These are phyloP conservation scores for Formicarius rufipectus DNA, from an alignment of 2,113 vertebrate species.

Conservation along the genomic window DNA sequence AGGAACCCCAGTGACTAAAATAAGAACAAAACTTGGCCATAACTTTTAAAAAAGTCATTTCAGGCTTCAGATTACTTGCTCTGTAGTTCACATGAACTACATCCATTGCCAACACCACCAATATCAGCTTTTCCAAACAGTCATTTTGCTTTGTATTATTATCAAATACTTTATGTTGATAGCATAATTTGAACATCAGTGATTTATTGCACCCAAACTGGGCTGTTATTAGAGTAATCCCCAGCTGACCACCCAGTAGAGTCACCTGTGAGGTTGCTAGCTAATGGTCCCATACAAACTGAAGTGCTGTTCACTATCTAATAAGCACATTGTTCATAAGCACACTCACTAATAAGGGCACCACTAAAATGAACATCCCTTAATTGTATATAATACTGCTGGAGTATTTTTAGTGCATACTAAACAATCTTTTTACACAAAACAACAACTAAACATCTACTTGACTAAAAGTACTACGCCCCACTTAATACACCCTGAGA, in stretches of 20 bases:
- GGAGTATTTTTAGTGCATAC: slow-evolving; percentile 34
- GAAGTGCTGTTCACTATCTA: not conserved
- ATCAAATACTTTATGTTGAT: slow-evolving; percentile 11
- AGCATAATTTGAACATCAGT: not conserved
- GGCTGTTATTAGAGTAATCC: not conserved
- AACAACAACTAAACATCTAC: not conserved
- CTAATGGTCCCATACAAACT: not conserved
- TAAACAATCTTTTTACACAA: slow-evolving; percentile 1
- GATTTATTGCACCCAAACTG: slow-evolving; percentile 1
- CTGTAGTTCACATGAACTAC: not conserved
- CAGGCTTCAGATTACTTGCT: not conserved
- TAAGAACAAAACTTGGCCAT: not conserved
- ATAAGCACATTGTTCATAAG: slow-evolving; percentile 39
- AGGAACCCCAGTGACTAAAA: slow-evolving; percentile 8
- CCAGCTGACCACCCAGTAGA: not conserved
- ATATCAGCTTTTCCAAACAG: not conserved
- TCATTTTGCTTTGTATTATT: not conserved
- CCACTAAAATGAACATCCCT: slow-evolving; percentile 24
- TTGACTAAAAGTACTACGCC: not conserved
- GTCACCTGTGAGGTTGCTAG: not conserved
- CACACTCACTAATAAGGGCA: not conserved
- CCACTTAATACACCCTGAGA: not conserved
- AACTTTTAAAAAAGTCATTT: not conserved
- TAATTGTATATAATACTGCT: not conserved
- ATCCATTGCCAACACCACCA: not conserved